Evolutionary conservation across 2,888 invertebrate species (phyloP).

Genomic region (Andrena chrysosceles): DNA sequence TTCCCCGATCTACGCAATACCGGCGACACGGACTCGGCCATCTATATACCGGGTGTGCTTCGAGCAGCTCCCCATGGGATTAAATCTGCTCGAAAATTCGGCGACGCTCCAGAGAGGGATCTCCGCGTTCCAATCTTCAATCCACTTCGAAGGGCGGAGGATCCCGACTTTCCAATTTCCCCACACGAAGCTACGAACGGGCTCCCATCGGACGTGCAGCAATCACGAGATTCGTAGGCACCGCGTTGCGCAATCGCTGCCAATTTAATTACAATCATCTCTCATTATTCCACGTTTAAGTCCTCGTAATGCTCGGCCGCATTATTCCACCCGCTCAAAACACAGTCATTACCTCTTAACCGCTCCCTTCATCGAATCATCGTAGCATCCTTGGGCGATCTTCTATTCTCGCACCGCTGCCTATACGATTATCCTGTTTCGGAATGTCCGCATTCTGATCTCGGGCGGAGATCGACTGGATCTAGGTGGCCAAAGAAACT

Average conservation of each 20-base stretch:
- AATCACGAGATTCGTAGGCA: background rate
- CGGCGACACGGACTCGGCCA: slow-evolving; percentile 10
- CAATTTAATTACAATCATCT: slow-evolving; percentile 46
- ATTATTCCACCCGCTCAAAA: slow-evolving; percentile 39
- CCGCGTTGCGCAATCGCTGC: slow-evolving; percentile 26
- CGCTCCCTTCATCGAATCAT: slow-evolving; percentile 24
- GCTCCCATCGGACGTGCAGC: background rate
- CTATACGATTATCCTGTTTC: slow-evolving; percentile 33
- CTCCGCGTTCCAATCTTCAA: background rate
- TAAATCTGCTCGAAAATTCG: background rate
- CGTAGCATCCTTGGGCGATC: slow-evolving; percentile 17
- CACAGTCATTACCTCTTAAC: slow-evolving; percentile 45
- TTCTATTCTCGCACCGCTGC: background rate
- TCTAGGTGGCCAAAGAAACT: background rate
- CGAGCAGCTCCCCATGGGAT: background rate
- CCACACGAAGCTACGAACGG: background rate
- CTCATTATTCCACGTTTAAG: slow-evolving; percentile 24
- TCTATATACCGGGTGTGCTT: slow-evolving; percentile 60
- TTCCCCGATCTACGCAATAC: slow-evolving; percentile 64
- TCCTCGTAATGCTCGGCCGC: slow-evolving; percentile 33
- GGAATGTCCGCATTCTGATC: background rate
- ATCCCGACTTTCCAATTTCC: background rate
- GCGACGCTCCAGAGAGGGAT: background rate
- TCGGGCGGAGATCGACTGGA: background rate
- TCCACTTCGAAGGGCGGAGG: background rate